These are phyloP conservation scores for Narcine bancroftii DNA, from an alignment of 2,113 vertebrate genomes.

Conservation along the genomic window DNA sequence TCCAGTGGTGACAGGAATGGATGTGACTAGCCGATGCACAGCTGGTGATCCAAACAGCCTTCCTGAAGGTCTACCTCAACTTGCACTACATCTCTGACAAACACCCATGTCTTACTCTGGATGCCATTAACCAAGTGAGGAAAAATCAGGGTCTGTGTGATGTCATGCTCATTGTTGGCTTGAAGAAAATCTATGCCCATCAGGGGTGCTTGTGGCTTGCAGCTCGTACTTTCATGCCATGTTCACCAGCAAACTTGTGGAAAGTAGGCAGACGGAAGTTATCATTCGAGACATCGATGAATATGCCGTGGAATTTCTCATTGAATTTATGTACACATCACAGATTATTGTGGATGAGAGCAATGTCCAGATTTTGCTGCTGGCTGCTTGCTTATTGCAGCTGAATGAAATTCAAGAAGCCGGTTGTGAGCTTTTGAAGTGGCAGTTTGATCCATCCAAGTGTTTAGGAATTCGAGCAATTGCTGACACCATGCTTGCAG, in stretches of 20 bases:
- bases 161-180: constrained; percentile 89
- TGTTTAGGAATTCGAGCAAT: constrained; percentile 95
- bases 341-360: constrained; percentile 97
- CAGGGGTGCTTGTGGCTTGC: constrained; percentile 89
- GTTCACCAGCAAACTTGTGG: constrained; percentile 94
- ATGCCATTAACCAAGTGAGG: constrained; percentile 91
- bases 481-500: constrained; percentile 95
- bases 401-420: constrained; percentile 97
- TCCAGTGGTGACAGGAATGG: constrained; percentile 93
- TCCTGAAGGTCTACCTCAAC: constrained; percentile 90
- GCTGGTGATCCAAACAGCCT: constrained; percentile 97
- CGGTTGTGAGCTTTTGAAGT: constrained; percentile 93
- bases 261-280: constrained; percentile 91
- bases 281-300: constrained; percentile 97
- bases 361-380: constrained; percentile 91
- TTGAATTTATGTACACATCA: constrained; percentile 96
- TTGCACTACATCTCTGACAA: constrained; percentile 98
- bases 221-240: constrained; percentile 97
- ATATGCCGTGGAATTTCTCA: constrained; percentile 93
- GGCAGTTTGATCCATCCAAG: constrained; percentile 96
- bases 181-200: constrained; percentile 96
- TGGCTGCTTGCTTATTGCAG: constrained; percentile 92
- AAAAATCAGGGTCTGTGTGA: constrained; percentile 95
- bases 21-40: constrained; percentile 96
- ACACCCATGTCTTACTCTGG: constrained; percentile 90